Base-by-base conservation (phyloP, 2,888 invertebrate species). In the Aphidius colemani region DNA sequence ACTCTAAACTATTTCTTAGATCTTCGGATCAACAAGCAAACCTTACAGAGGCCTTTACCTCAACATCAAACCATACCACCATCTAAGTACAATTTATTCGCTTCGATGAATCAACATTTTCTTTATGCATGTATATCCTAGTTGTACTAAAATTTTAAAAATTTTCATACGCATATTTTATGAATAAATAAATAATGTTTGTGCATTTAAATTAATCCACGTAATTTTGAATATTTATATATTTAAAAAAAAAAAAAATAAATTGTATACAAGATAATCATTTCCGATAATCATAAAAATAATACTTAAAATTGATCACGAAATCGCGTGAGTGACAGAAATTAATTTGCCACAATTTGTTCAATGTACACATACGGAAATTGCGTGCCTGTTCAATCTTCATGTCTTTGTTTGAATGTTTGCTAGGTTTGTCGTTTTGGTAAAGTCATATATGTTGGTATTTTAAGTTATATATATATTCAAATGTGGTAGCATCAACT, bases 1-100 rank as follows among this genome's bases (percentile, higher is more conserved):
- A 76, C 73, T 78, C 73, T 71, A 74, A 78, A 77, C 79, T 78
- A 79, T 79, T 79, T 74, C 76, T 79, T 70, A 75, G 78, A 79
- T 79, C 78, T 79, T 74, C 72, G 66, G 69, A 30, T 59, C 48
- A 53, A 30, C 49, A 59, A 46, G 48, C 59, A 59, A 53, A 18
- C 59, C 43, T 40, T 50, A 18, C 49, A 43, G 9, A n/a, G 10
- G 39, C 39, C 46, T 39, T 45, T 46, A 45, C 45, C 30, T 30
- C 39, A 30, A 9, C 40, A 9, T 30, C 39, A 49, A 62, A 40
- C 62, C 43, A 53, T 55, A 46, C 45, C 46, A 57, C 57, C 30
- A 53, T 69, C 72, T 74, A 74, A 75, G 73, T 74, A 69, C 72
- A 71, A 71, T 72, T 74, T 74, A 75, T 74, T 75, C 73, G 70